Percentiles rank a stretch among this genome's conserved stretches.
These are phyloP conservation scores for Choristoneura fumiferana DNA, from an alignment of 1,140 invertebrate species.

Conservation along the genomic window DNA sequence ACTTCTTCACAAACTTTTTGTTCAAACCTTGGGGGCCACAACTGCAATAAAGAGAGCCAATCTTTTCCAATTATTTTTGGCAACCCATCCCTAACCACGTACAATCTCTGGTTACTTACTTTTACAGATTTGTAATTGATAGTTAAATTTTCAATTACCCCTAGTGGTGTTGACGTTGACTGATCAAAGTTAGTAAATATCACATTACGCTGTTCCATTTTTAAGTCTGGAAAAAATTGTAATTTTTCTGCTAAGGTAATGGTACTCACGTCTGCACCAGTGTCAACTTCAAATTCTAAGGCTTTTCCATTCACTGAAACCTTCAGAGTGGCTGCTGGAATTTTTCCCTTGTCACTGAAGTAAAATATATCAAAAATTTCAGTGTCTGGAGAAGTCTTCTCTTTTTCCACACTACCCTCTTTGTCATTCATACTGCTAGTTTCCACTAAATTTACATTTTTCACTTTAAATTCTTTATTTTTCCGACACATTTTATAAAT, in stretches of 20 bases:
- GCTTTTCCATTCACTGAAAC: not conserved
- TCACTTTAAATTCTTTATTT: conserved; percentile 13
- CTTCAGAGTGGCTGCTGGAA: not conserved
- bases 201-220: conserved; percentile 12
- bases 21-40: conserved; percentile 23
- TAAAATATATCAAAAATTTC: conserved; percentile 20
- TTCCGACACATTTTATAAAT: conserved; percentile 18
- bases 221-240: conserved; percentile 18
- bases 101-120: conserved; percentile 15
- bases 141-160: conserved; percentile 16
- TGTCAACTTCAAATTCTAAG: conserved; percentile 16
- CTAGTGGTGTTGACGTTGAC: conserved; percentile 18
- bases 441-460: conserved; percentile 3
- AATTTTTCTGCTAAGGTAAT: conserved; percentile 12
- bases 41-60: conserved; percentile 15
- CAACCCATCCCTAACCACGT: conserved; percentile 18
- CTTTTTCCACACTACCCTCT: not conserved
- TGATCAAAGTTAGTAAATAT: conserved; percentile 21
- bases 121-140: conserved; percentile 3
- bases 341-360: conserved; percentile 11
- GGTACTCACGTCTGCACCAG: conserved; percentile 20
- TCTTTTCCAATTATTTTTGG: conserved; percentile 21
- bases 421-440: not conserved
- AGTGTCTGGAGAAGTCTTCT: not conserved
- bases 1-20: conserved; percentile 13